Base-by-base conservation (phyloP, 2,113 vertebrate species). In the Brachyhypopomus occidentalis region DNA sequence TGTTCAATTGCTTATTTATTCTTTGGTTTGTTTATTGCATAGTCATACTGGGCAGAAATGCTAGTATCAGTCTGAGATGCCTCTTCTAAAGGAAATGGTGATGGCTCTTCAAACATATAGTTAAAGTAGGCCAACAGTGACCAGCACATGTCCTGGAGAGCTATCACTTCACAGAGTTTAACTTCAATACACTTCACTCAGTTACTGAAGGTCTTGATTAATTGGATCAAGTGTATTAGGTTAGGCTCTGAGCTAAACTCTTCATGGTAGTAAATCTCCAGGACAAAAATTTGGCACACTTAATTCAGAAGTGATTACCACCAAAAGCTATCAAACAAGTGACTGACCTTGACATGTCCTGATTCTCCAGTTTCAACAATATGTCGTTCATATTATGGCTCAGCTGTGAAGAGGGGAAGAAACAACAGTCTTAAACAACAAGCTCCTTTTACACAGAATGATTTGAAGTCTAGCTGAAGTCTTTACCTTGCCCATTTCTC, bases 401-500 rank as follows among this genome's bases (percentile, higher is more conserved):
- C 92, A 99, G 93, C 98, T 99, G 92, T n/a, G 84, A 88, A 4
- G 82, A 72, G 58, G 85, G 14, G 76, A 52, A 19, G 25, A 16
- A 14, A 23, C 75, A 5, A 69, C 38, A 45, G 5, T 5, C 77
- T 14, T 22, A 38, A 75, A 48, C 30, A 62, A 63, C 48, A 58
- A 17, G 23, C 34, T 27, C 9, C 38, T 55, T 5, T 9, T 25
- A 72, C 2, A 69, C 69, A 60, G 20, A 19, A 48, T 9, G n/a
- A 16, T 6, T 5, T 17, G 22, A 52, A 41, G 16, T 11, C 5
- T 22, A 73, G 20, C n/a, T 38, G 1, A 5, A 81, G 5, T 71
- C 5, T 93, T 94, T 93, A 99, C 98, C 95, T 97, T 96, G 85
- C 95, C 91, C 89, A 98, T 98, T 92, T 99, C 97, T 91, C 96